These are phyloP conservation scores for Thalassophryne amazonica DNA, from an alignment of 2,797 vertebrate genomes.

Conservation along the genomic window DNA sequence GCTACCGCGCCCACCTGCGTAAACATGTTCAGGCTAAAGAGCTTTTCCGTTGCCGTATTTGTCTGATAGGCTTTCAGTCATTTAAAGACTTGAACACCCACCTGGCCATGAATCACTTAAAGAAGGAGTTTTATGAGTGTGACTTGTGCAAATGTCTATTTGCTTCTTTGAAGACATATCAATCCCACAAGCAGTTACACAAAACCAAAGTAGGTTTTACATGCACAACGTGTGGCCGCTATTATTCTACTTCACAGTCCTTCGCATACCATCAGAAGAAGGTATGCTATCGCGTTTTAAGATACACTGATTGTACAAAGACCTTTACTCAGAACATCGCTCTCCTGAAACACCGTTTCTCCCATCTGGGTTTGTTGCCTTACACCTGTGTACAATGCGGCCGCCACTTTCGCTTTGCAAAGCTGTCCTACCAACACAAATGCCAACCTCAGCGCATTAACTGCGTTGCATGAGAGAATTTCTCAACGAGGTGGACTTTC, in stretches of 20 bases:
- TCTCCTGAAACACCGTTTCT: constrained; percentile 81
- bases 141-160: constrained; percentile 80
- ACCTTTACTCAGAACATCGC: constrained; percentile 67
- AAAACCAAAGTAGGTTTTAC: constrained; percentile 20
- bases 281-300: constrained; percentile 44
- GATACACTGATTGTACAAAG: constrained; percentile 74
- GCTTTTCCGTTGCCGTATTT: constrained; percentile 63
- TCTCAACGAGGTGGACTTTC: constrained; percentile 68
- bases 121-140: constrained; percentile 79
- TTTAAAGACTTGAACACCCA: constrained; percentile 56
- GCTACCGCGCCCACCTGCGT: constrained; percentile 76
- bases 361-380: constrained; percentile 75
- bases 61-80: constrained; percentile 43
- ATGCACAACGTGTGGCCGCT: constrained; percentile 65
- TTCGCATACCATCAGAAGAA: constrained; percentile 58
- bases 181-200: constrained; percentile 66
- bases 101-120: constrained; percentile 63
- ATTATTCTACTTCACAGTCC: constrained; percentile 45
- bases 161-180: constrained; percentile 52
- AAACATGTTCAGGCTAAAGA: constrained; percentile 58
- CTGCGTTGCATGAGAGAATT: constrained; percentile 77
- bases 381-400: constrained; percentile 79
- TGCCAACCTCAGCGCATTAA: constrained; percentile 74
- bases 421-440: constrained; percentile 75
- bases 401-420: constrained; percentile 76